Evolutionary conservation across 1,140 invertebrate species (phyloP).

Genomic region (Lepidostoma basale): DNA sequence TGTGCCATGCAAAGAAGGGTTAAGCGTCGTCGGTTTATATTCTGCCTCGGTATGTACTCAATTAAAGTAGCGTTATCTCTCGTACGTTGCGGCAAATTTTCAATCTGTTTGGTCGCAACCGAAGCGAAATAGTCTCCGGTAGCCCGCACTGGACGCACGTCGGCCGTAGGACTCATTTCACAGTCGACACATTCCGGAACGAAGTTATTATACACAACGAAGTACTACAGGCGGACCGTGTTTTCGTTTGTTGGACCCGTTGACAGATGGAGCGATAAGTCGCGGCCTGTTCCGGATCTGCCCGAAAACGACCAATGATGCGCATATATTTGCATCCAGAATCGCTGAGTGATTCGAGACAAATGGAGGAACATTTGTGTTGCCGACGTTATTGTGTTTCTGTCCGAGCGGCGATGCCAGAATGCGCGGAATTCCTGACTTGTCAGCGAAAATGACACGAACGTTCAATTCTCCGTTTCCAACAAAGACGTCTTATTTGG

Average conservation of each 20-base stretch:
- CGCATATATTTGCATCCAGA: conserved; percentile 30
- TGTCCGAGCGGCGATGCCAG: conserved; percentile 3
- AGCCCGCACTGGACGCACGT: not conserved
- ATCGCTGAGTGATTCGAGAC: conserved; percentile 28
- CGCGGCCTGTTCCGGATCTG: conserved; percentile 9
- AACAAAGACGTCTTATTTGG: conserved; percentile 1
- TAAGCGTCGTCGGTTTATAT: too few species aligned
- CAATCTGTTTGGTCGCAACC: not conserved
- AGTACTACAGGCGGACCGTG: not conserved
- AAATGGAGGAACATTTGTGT: conserved; percentile 19
- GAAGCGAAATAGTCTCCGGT: conserved; percentile 13
- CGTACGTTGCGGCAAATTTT: not conserved
- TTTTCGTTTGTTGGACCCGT: conserved; percentile 20
- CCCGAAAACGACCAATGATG: conserved; percentile 25
- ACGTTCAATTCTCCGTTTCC: conserved; percentile 7
- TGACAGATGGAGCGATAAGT: conserved; percentile 29
- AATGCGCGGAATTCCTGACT: conserved; percentile 15
- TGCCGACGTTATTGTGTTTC: conserved; percentile 16
- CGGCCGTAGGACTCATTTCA: conserved; percentile 4
- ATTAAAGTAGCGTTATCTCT: too few species aligned
- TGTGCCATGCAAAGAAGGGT: too few species aligned
- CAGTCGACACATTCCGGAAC: conserved; percentile 4
- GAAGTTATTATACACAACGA: not conserved
- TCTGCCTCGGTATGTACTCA: too few species aligned
- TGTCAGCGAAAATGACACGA: conserved; percentile 24